phyloP scores from a whole-genome alignment of 1,140 invertebrate genomes.

The Drosophila kohkoa region DNA sequence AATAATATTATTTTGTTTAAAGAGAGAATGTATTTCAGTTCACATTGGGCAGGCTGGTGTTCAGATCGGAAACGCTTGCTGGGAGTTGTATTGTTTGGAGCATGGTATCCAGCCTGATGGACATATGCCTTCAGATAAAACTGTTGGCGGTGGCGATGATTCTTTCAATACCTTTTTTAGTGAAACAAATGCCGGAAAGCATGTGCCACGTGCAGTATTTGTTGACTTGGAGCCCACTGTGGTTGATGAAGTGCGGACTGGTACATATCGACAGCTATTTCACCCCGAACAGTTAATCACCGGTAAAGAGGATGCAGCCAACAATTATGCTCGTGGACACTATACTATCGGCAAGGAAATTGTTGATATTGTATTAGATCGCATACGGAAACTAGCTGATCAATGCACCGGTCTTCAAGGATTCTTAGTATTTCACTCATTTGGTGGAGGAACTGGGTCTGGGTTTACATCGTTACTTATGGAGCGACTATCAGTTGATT shows the following conservation, averaged over 20 bases:
- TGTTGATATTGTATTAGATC: conserved; percentile 92
- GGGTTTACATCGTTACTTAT: conserved; percentile 93
- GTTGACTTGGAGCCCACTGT: conserved; percentile 91
- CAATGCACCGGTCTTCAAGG: conserved; percentile 93
- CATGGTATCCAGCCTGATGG: conserved; percentile 96
- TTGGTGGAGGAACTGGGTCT: conserved; percentile 94
- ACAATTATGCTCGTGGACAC: conserved; percentile 94
- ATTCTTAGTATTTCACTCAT: conserved; percentile 94
- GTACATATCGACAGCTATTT: conserved; percentile 90
- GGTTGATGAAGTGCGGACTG: conserved; percentile 90
- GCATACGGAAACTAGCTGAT: conserved; percentile 90
- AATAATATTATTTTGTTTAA: conserved; percentile 40
- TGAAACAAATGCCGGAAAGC: conserved; percentile 91
- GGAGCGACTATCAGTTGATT: conserved; percentile 92
- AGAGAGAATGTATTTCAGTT: conserved; percentile 94
- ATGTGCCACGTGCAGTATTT: conserved; percentile 89
- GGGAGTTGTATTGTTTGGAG: conserved; percentile 95
- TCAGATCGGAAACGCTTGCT: conserved; percentile 94
- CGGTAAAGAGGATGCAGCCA: conserved; percentile 92
- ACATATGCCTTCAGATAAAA: conserved; percentile 92
- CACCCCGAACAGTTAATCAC: conserved; percentile 91
- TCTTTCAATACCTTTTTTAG: conserved; percentile 94
- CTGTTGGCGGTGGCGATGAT: conserved; percentile 89
- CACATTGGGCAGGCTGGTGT: conserved; percentile 96
- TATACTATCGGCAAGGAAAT: conserved; percentile 95